Conservation (phyloP, 2,888 invertebrate genomes). For the Philereme transversata region DNA sequence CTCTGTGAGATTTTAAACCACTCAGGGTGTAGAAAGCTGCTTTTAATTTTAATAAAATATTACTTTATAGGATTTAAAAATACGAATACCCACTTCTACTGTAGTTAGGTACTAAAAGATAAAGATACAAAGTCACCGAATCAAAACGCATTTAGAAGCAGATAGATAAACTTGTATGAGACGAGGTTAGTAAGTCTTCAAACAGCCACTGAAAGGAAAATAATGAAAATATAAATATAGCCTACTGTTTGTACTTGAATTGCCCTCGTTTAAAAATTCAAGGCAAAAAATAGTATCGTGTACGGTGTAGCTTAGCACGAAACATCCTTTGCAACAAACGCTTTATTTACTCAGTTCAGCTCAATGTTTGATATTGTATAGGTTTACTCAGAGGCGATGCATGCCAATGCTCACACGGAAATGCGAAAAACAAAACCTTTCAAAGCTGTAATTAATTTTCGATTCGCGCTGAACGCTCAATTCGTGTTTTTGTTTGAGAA, state of each 20-base stretch:
- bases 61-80: too few relatives aligned
- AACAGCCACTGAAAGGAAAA: too few relatives aligned
- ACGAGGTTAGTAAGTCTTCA: too few relatives aligned
- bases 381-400: slow-evolving; percentile 17
- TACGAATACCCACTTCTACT: too few relatives aligned
- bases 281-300: background rate
- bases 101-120: too few relatives aligned
- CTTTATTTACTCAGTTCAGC: slow-evolving; percentile 10
- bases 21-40: too few relatives aligned
- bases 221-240: too few relatives aligned
- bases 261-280: background rate
- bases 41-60: too few relatives aligned
- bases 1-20: too few relatives aligned
- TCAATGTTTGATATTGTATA: slow-evolving; percentile 11
- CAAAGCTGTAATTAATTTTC: slow-evolving; percentile 75
- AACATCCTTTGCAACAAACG: slow-evolving; percentile 8
- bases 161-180: too few relatives aligned
- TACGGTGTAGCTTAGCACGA: background rate
- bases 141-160: too few relatives aligned
- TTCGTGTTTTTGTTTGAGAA: slow-evolving; percentile 66
- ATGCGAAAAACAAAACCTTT: slow-evolving; percentile 55
- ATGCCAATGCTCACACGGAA: slow-evolving; percentile 32
- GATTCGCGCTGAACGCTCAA: slow-evolving; percentile 67
- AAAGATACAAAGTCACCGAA: too few relatives aligned
- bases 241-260: background rate